Base-by-base conservation (phyloP, 2,797 vertebrate species). In the Pantherophis vulpinus region DNA sequence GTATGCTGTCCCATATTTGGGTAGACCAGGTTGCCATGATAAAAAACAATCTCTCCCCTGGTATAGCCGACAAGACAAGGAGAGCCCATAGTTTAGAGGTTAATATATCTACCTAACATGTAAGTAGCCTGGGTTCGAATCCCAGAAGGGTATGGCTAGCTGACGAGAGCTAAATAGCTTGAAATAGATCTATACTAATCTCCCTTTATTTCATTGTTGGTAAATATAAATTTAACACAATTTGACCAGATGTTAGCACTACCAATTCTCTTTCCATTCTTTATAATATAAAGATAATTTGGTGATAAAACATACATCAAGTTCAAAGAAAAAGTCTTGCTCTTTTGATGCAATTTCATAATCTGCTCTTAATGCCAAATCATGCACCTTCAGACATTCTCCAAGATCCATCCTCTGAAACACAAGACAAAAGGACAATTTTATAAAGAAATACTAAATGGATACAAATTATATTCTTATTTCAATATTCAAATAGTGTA, bases 331-430 rank as follows among this genome's bases (percentile, higher is more conserved):
- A 97, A 98, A 99, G 96, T 99, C 99, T 96, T 99, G 98, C 96
- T 99, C 98, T 97, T 99, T 99, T 90, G 99, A 99, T 93, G 99
- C 99, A 87, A 99, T 99, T 98, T 99, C 99, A 94, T 98, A 99
- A 97, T 99, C 99, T 86, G 99, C 99, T 97, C 99, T 98, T 94
- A 99, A 98, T 32, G 99, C 99, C 97, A 99, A 97, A 97, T 99
- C 99, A 86, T 99, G 99, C 86, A 99, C 99, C 97, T 99, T 99
- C 94, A 99, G 97, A 96, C 99, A 99, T 96, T 99, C 99, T 95
- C 99, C 99, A 96, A 99, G 98, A 97, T 99, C 99, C 99, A 99
- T 99, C 96, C 99, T 98, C 99, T 99, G 97, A 37, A 95, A 23
- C 16, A 90, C 37, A 89, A 89, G 27, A 66, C 8, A 95, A 51